Percentiles rank a stretch among this genome's conserved stretches.
Evolutionary conservation across 1,140 invertebrate genomes (phyloP).

Genomic region (Scaptomyza graminum): DNA sequence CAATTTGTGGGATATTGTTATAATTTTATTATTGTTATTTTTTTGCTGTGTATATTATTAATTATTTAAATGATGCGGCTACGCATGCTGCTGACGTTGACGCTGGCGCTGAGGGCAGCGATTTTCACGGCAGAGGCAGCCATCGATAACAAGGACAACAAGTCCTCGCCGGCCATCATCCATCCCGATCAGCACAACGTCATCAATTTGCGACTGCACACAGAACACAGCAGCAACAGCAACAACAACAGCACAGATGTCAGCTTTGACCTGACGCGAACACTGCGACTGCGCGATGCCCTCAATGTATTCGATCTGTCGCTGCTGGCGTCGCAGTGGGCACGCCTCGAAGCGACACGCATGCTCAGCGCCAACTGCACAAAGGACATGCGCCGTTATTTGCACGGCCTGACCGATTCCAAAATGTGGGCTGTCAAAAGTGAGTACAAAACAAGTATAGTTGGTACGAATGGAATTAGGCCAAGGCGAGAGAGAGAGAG

Average conservation of each 20-base stretch:
- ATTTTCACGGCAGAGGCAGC: conserved; percentile 42
- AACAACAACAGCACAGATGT: conserved; percentile 6
- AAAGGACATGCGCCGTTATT: conserved; percentile 87
- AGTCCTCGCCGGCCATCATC: conserved; percentile 25
- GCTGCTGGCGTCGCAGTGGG: conserved; percentile 84
- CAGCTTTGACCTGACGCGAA: conserved; percentile 54
- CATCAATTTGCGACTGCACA: conserved; percentile 63
- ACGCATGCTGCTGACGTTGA: conserved; percentile 26
- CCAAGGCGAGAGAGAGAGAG: not conserved
- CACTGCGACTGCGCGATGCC: conserved; percentile 85
- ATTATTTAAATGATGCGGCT: conserved; percentile 40
- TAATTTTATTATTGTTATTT: not conserved
- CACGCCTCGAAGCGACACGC: conserved; percentile 66
- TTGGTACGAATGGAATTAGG: not conserved
- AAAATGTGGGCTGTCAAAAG: conserved; percentile 90
- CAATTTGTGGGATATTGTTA: conserved; percentile 52
- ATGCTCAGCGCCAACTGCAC: conserved; percentile 84
- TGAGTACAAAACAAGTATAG: conserved; percentile 84
- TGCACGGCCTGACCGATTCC: conserved; percentile 86
- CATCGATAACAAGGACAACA: conserved; percentile 68
- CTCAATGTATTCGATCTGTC: conserved; percentile 85
- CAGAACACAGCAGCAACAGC: conserved; percentile 22
- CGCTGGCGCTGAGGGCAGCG: conserved; percentile 36
- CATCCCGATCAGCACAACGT: conserved; percentile 61
- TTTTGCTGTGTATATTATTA: conserved; percentile 10